These are phyloP conservation scores for Mnemiopsis leidyi DNA, from an alignment of 37 sponge, comb jelly and placozoan species.

Conservation along the genomic window DNA sequence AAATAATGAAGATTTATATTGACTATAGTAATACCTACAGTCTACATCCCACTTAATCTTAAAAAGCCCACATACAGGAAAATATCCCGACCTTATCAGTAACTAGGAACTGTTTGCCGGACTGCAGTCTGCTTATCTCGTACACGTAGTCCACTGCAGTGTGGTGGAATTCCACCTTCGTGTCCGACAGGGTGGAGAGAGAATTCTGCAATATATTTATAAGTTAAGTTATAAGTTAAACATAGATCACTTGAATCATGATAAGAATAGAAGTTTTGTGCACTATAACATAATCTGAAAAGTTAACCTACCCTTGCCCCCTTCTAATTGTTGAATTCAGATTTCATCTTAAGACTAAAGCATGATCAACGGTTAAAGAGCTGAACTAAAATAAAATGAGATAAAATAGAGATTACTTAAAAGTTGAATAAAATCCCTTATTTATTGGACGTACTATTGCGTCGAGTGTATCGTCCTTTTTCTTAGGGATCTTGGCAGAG, in stretches of 20 bases:
- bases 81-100: conserved; percentile 67
- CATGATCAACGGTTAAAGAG: too few species aligned
- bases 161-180: conserved; percentile 43
- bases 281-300: too few species aligned
- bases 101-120: conserved; percentile 49
- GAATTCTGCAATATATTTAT: not conserved
- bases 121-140: conserved; percentile 35
- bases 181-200: not conserved
- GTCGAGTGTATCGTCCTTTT: conserved; percentile 9
- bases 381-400: too few species aligned
- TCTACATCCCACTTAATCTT: too few species aligned
- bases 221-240: not conserved
- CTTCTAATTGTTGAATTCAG: too few species aligned
- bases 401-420: too few species aligned
- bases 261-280: not conserved
- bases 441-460: conserved; percentile 37
- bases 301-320: too few species aligned
- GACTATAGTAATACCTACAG: too few species aligned
- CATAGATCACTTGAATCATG: not conserved
- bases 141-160: conserved; percentile 61
- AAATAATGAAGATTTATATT: too few species aligned
- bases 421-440: too few species aligned
- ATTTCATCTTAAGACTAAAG: too few species aligned
- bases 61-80: too few species aligned
- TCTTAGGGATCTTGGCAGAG: conserved; percentile 57